Evolutionary conservation across 2,888 invertebrate species (phyloP).

Genomic region (Sturmia bella): DNA sequence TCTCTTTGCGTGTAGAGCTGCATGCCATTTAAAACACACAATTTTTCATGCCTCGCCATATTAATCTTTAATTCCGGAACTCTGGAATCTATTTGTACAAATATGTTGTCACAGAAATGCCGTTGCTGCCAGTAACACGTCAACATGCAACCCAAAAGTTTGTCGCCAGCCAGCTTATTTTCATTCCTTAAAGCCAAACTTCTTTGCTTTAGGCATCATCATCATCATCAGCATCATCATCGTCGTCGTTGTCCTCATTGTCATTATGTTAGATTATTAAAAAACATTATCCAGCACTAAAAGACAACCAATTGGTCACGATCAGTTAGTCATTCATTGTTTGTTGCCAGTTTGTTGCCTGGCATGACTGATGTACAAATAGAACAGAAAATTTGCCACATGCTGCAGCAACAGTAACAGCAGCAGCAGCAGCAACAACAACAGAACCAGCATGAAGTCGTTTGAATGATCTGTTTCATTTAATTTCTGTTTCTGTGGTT

Average conservation of each 20-base stretch:
- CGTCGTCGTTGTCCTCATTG: constrained; percentile 17
- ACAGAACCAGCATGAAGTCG: constrained; percentile 49
- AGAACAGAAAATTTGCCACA: constrained; percentile 61
- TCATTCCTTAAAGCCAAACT: constrained; percentile 7
- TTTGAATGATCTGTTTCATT: constrained; percentile 62
- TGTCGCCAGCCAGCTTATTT: background rate
- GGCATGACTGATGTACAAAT: constrained; percentile 65
- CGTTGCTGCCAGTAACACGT: constrained; percentile 36
- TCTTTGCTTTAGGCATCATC: background rate
- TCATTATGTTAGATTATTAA: constrained; percentile 13
- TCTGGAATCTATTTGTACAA: background rate
- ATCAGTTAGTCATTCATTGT: constrained; percentile 69
- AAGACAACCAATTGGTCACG: constrained; percentile 70
- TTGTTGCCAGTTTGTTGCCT: constrained; percentile 57
- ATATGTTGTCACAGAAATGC: constrained; percentile 22
- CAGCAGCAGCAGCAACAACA: constrained; percentile 1
- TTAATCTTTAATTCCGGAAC: background rate
- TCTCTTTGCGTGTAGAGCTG: too few relatives aligned
- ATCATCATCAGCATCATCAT: constrained; percentile 24
- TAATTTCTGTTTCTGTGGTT: constrained; percentile 36
- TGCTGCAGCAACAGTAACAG: constrained; percentile 27
- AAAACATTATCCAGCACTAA: constrained; percentile 52
- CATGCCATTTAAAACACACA: too few relatives aligned
- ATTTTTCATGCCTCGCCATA: too few relatives aligned
- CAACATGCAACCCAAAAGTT: constrained; percentile 37